A percentile compares a stretch with the other conserved stretches of the same genome.
Conservation (phyloP, 2,888 invertebrate species). For the Diarsia mendica region DNA sequence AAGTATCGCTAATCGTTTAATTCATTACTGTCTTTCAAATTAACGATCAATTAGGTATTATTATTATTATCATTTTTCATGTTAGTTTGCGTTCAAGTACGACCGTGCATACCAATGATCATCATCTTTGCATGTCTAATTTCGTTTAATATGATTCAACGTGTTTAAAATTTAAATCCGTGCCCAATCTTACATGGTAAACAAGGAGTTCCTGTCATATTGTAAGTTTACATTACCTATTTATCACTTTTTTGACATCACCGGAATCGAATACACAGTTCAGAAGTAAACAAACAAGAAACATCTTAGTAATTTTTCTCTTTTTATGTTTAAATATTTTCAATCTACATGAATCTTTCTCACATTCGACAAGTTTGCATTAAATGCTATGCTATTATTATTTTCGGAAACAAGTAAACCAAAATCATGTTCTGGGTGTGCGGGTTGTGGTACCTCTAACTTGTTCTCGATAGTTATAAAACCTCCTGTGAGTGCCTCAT, state of each 20-base stretch:
- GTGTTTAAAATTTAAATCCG: slow-evolving; percentile 10
- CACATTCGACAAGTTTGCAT: neutral
- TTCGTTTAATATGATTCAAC: neutral
- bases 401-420: neutral
- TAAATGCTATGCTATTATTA: neutral
- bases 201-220: neutral
- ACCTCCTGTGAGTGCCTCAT: neutral
- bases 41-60: neutral
- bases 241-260: neutral
- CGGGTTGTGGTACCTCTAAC: neutral
- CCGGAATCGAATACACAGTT: neutral
- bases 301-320: neutral
- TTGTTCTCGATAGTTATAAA: slow-evolving; percentile 2
- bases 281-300: neutral
- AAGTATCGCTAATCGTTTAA: neutral
- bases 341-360: neutral
- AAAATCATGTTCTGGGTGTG: neutral
- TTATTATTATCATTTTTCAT: slow-evolving; percentile 7
- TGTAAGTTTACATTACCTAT: neutral
- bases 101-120: neutral
- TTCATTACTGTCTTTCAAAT: neutral
- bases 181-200: neutral
- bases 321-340: neutral
- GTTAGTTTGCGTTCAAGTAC: neutral
- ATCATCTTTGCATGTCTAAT: neutral